These are phyloP conservation scores for Notolepis coatsorum DNA, from an alignment of 2,797 vertebrate species.

Conservation along the genomic window DNA sequence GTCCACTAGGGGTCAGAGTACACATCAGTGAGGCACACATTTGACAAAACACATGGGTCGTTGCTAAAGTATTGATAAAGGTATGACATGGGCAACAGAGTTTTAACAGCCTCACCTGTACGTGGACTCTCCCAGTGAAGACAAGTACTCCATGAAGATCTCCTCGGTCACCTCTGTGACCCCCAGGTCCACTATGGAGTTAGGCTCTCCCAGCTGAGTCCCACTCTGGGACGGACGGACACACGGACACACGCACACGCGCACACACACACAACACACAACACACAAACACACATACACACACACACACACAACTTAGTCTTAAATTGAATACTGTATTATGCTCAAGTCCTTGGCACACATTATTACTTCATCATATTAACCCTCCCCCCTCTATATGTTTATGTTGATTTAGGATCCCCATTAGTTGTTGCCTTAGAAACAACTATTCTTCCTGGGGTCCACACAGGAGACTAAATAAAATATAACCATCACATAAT, in stretches of 20 bases:
- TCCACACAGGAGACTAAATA: too few species aligned
- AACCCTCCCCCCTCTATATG: too few species aligned
- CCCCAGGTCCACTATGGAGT: slow-evolving; percentile 90
- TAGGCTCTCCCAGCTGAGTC: slow-evolving; percentile 88
- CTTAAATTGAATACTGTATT: too few species aligned
- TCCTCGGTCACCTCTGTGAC: slow-evolving; percentile 93
- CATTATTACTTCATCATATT: background rate
- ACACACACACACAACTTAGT: background rate
- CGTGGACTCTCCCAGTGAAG: slow-evolving; percentile 87
- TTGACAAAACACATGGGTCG: background rate
- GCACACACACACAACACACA: slow-evolving; percentile 15
- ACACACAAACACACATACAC: background rate
- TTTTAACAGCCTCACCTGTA: slow-evolving; percentile 65
- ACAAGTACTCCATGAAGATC: slow-evolving; percentile 91
- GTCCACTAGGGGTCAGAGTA: too few species aligned
- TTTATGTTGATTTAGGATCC: too few species aligned
- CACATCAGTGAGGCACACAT: too few species aligned
- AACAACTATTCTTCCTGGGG: too few species aligned
- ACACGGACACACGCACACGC: slow-evolving; percentile 17
- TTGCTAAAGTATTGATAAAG: background rate
- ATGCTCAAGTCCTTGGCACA: background rate
- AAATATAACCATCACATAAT: too few species aligned
- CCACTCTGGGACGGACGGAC: slow-evolving; percentile 85
- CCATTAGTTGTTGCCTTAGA: too few species aligned
- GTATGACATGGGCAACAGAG: background rate